These are phyloP conservation scores for Campoletis sonorensis DNA, from an alignment of 1,140 invertebrate species.

Conservation along the genomic window DNA sequence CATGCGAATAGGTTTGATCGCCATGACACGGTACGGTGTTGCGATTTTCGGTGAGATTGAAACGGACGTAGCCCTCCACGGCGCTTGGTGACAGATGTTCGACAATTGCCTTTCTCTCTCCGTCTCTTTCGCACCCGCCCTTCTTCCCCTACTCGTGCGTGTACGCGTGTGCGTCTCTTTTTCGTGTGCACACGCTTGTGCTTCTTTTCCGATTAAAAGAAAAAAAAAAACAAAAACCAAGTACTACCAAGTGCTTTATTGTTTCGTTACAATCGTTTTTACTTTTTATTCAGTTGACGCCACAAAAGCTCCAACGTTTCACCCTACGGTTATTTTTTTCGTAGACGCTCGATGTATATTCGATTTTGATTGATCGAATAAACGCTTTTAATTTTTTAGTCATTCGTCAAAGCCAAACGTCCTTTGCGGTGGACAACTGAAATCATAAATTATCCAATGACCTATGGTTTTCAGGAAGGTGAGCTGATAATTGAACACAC, in stretches of 20 bases:
- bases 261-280: neutral
- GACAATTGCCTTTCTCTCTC: constrained; percentile 24
- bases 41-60: constrained; percentile 21
- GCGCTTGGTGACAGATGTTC: constrained; percentile 26
- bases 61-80: constrained; percentile 25
- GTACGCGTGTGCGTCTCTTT: no score
- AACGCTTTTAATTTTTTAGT: no score
- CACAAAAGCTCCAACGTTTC: neutral
- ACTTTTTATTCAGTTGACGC: neutral
- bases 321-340: neutral
- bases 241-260: neutral
- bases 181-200: neutral
- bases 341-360: neutral
- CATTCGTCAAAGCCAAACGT: no score
- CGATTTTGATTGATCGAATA: no score
- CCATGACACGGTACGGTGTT: constrained; percentile 17
- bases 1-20: constrained; percentile 26
- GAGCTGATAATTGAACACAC: no score
- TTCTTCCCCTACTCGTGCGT: neutral
- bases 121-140: neutral
- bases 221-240: neutral
- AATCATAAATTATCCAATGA: no score
- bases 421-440: no score
- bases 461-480: no score
- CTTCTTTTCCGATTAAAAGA: neutral